Percentiles rank a stretch among this genome's conserved stretches.
phyloP scores from a whole-genome alignment of 1,140 invertebrate genomes.

The Venturia canescens region DNA sequence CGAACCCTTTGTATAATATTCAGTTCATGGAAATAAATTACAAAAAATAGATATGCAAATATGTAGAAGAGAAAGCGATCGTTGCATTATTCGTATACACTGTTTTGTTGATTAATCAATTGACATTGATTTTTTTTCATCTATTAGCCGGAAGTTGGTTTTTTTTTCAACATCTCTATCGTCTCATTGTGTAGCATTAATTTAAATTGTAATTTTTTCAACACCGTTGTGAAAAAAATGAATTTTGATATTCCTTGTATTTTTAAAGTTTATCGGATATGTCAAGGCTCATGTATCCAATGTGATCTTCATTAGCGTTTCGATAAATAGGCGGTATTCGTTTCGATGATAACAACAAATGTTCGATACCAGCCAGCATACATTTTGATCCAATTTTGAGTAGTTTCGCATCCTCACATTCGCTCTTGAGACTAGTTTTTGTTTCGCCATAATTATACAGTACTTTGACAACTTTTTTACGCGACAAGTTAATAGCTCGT shows the following conservation, averaged over 20 bases:
- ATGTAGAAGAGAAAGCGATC: neutral
- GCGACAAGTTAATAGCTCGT: slow-evolving; percentile 58
- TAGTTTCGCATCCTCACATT: slow-evolving; percentile 62
- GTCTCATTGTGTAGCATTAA: too few species aligned
- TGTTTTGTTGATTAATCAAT: neutral
- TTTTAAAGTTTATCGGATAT: slow-evolving; percentile 46
- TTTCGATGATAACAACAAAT: slow-evolving; percentile 66
- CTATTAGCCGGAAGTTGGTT: too few species aligned
- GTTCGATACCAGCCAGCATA: slow-evolving; percentile 67
- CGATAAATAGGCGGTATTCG: slow-evolving; percentile 70
- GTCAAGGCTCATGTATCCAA: slow-evolving; percentile 66
- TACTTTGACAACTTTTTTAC: slow-evolving; percentile 65
- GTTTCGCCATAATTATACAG: slow-evolving; percentile 70
- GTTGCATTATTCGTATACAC: neutral
- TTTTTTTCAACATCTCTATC: too few species aligned
- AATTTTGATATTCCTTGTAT: too few species aligned
- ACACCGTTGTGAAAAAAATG: slow-evolving; percentile 4
- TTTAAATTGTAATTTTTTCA: too few species aligned
- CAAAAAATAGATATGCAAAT: slow-evolving; percentile 15
- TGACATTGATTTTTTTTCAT: neutral
- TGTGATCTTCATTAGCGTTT: slow-evolving; percentile 61
- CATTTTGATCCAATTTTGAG: slow-evolving; percentile 63
- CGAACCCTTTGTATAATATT: slow-evolving; percentile 37
- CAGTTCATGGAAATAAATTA: slow-evolving; percentile 34
- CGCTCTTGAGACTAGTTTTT: slow-evolving; percentile 49